Conservation (phyloP, 2,888 invertebrate species). For the Caenorhabditis sp. region DNA sequence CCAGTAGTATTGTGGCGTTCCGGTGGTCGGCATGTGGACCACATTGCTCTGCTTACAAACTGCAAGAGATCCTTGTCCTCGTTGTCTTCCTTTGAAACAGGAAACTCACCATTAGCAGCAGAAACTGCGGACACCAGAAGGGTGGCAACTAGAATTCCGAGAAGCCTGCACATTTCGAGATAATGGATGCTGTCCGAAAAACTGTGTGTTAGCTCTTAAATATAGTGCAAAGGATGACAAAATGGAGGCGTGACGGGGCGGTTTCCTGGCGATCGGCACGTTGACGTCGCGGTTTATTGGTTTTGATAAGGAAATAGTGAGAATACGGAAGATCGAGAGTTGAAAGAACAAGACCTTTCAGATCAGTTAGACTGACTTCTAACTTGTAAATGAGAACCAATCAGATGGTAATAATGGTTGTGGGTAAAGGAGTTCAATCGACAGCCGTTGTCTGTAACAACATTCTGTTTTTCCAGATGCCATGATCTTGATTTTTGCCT, state of each 20-base stretch:
- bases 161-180: not conserved
- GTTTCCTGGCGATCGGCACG: not conserved
- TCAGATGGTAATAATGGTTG: too few relatives aligned
- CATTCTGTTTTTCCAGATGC: too few relatives aligned
- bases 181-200: too few relatives aligned
- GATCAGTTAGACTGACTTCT: too few relatives aligned
- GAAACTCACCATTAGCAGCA: not conserved
- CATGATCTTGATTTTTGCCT: too few relatives aligned
- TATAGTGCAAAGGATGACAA: not conserved
- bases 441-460: too few relatives aligned
- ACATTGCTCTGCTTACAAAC: constrained; percentile 23
- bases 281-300: not conserved
- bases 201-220: not conserved
- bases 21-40: constrained; percentile 8
- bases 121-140: not conserved
- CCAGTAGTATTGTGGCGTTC: constrained; percentile 18
- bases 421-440: too few relatives aligned
- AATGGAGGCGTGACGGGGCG: not conserved
- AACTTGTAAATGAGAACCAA: too few relatives aligned
- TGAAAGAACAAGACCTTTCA: too few relatives aligned
- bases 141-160: not conserved
- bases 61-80: not conserved
- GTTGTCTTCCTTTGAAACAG: constrained; percentile 10
- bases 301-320: not conserved
- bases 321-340: not conserved